Evolutionary conservation across 1,140 invertebrate species (phyloP), one percentile per base, ranked within the genome.

Genomic region (Pissodes strobi): DNA sequence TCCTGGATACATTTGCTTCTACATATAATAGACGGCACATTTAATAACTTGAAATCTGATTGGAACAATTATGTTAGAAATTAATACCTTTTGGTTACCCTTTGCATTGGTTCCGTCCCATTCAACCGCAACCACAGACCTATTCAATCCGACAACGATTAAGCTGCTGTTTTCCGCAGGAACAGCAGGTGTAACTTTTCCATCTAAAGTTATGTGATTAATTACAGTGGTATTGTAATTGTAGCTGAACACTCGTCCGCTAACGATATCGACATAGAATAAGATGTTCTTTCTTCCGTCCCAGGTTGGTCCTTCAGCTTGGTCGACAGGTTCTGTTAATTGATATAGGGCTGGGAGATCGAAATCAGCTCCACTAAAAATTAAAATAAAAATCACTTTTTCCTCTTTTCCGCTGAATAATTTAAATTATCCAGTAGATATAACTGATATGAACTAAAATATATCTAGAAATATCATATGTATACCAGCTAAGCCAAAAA

Each of bases 241-340:
- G 63, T 84, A 84, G 65, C 83, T 80, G 37, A 84, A 78, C 1
- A 90, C 76, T 49, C 79, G 79, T 9, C 84, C 81, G 1, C 73
- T 76, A 37, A 80, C 71, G 53, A 90, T 84, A 69, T 90, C 89
- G 1, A 90, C 87, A 69, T 83, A 89, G 67, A 85, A 87, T 0
- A 91, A 78, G 12, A 81, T 78, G 65, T 88, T 81, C 1, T 77
- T 80, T n/a, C 77, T 75, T 17, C 73, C 74, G 73, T 90, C 85
- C 89, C 89, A 92, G 68, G 88, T 83, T 34, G 84, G 89, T 49
- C 80, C 88, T 78, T 89, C 87, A n/a, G 78, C 81, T 58, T 85
- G 80, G 34, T 79, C 75, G 6, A 78, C 53, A 22, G 76, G 85
- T 64, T 84, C 81, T 34, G 86, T 88, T 6, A 86, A 80, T 72